These are phyloP conservation scores for Miniopterus natalensis DNA, from an alignment of 2,113 vertebrate species.

Conservation along the genomic window DNA sequence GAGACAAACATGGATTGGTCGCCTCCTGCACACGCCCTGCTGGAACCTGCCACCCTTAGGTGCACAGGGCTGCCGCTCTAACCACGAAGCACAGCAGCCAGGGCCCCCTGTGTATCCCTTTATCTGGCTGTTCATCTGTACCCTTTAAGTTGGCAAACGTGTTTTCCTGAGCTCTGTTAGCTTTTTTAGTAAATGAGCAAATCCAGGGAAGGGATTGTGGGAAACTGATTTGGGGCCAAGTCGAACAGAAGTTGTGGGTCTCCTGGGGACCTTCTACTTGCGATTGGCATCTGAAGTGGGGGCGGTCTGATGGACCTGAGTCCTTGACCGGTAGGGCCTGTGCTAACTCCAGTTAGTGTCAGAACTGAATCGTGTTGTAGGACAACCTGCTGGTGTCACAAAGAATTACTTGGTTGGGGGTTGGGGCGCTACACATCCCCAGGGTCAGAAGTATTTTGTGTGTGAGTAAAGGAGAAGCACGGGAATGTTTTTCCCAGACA, in stretches of 20 bases:
- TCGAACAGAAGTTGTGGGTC: not conserved
- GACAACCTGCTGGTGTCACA: not conserved
- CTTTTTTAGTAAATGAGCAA: not conserved
- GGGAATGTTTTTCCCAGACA: not conserved
- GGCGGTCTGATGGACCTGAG: not conserved
- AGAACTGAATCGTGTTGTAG: not conserved
- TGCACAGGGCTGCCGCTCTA: too few species aligned
- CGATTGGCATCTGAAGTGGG: not conserved
- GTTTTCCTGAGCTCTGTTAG: not conserved
- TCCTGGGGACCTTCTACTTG: not conserved
- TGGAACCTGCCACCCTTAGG: too few species aligned
- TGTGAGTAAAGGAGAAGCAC: not conserved
- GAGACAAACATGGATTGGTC: too few species aligned
- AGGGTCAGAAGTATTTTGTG: not conserved
- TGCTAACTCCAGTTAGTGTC: not conserved
- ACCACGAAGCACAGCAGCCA: too few species aligned
- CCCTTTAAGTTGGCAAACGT: not conserved
- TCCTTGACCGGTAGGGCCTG: not conserved
- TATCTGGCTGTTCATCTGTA: too few species aligned
- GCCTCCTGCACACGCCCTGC: too few species aligned
- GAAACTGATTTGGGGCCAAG: not conserved
- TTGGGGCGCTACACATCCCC: too few species aligned
- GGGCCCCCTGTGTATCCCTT: too few species aligned
- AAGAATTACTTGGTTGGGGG: not conserved
- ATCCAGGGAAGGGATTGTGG: not conserved